Evolutionary conservation across 2,113 vertebrate species (phyloP).

Genomic region (Nerophis ophidion): DNA sequence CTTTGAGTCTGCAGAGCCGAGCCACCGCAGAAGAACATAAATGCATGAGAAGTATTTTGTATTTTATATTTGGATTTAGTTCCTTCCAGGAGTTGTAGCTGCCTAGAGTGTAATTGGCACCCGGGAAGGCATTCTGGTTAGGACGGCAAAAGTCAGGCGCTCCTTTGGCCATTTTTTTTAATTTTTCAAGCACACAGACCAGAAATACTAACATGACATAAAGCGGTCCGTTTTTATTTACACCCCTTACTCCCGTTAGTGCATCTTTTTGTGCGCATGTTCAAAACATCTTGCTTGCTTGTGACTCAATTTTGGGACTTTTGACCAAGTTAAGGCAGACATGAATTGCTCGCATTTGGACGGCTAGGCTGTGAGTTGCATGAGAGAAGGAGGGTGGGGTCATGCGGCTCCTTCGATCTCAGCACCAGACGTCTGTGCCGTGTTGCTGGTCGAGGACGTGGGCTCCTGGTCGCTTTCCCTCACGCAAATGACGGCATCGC

Average conservation of each 20-base stretch:
- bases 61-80: conserved; percentile 4
- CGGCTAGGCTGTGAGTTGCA: conserved; percentile 23
- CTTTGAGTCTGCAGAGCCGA: too few species aligned
- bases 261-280: conserved; percentile 1
- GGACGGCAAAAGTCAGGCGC: conserved; percentile 29
- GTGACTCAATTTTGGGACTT: conserved; percentile 30
- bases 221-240: conserved; percentile 10
- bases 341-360: conserved; percentile 44
- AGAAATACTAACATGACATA: conserved; percentile 9
- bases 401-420: conserved; percentile 78
- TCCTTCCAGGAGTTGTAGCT: conserved; percentile 41
- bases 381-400: conserved; percentile 24
- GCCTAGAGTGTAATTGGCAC: conserved; percentile 23
- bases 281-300: conserved; percentile 16
- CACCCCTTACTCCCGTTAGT: too few species aligned
- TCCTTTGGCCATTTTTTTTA: conserved; percentile 15
- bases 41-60: conserved; percentile 3
- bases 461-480: conserved; percentile 83
- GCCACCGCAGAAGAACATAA: conserved; percentile 8
- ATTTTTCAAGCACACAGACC: conserved; percentile 11
- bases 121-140: not conserved
- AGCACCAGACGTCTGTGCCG: conserved; percentile 59
- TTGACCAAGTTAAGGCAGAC: conserved; percentile 51
- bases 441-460: conserved; percentile 39
- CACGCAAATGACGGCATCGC: conserved; percentile 89